phyloP scores from a whole-genome alignment of 2,113 vertebrate genomes.

The Dromaius novaehollandiae region DNA sequence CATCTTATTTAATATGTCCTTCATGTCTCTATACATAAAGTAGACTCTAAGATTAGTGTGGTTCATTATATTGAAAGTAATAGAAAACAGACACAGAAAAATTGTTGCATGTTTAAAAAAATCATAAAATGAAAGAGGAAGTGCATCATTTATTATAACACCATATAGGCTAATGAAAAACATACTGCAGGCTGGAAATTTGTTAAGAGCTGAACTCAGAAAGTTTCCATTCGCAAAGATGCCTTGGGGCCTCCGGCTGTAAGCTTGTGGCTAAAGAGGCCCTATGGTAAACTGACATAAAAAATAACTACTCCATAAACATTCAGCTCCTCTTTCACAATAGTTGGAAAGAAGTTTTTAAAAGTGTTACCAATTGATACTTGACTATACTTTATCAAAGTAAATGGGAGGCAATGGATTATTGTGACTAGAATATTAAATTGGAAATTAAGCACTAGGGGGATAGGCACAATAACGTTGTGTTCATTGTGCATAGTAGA shows the following conservation, averaged over 20 bases:
- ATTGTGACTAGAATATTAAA: not conserved
- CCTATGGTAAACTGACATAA: constrained; percentile 57
- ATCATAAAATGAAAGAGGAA: constrained; percentile 57
- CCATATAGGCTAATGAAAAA: constrained; percentile 63
- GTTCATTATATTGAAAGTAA: constrained; percentile 15
- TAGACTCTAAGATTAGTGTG: not conserved
- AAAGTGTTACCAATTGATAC: constrained; percentile 5
- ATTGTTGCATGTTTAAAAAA: constrained; percentile 46
- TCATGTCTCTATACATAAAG: not conserved
- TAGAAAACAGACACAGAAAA: constrained; percentile 48
- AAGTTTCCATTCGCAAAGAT: constrained; percentile 56
- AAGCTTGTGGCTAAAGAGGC: constrained; percentile 42
- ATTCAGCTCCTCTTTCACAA: constrained; percentile 52
- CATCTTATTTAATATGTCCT: not conserved
- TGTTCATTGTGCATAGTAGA: rapidly evolving
- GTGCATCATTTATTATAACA: constrained; percentile 67
- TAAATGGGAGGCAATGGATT: not conserved
- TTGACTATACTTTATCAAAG: constrained; percentile 3
- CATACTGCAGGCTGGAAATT: constrained; percentile 62
- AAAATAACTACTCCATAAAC: constrained; percentile 52
- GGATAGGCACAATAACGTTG: not conserved
- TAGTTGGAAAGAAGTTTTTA: not conserved
- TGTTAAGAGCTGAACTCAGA: constrained; percentile 43
- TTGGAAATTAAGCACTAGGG: not conserved
- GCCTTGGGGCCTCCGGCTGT: constrained; percentile 26